Evolutionary conservation across 2,888 invertebrate genomes (phyloP), one percentile per base, ranked within the genome.

Genomic region (Apeira syringaria): DNA sequence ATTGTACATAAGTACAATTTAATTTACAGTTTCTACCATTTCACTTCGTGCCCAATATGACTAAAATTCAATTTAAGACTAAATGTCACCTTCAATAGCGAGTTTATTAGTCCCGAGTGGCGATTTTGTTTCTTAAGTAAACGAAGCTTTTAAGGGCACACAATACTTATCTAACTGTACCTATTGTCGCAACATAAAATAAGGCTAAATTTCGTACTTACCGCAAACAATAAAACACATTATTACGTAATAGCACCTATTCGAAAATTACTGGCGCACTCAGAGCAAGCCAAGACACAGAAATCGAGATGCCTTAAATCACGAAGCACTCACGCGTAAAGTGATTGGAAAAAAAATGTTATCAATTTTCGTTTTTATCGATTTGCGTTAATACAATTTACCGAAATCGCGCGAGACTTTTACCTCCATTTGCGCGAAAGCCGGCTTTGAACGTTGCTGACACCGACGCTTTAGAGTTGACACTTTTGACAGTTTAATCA

Each of bases 261-360:
- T 61, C 47, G 37, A 40, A 52, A 55, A 53, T 49, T 57, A 58
- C 54, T 41, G 49, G 53, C 47, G 40, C 58, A 59, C 60, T 68
- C 60, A 65, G 61, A 51, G 38, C 53, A 31, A 50, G 53, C 17
- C 53, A 45, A 59, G 51, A 51, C 52, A 59, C 54, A 59, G 62
- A 68, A 62, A 69, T 58, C 61, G 63, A 67, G 68, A 70, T 67
- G 64, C 56, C 61, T 68, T 67, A 75, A 79, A 78, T 78, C 78
- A 80, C 79, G 78, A 79, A 73, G 59, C 84, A 86, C 85, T 86
- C 81, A 83, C 79, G 76, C 77, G 78, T 75, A 72, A 82, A 82
- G 74, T 74, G 73, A 75, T 69, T 69, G 72, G 57, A 70, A 73
- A 74, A n/a, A 77, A 67, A 68, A 59, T 46, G 43, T 64, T 68